Evolutionary conservation across 2,888 invertebrate genomes (phyloP), one percentile per base, ranked within the genome.

Genomic region (Pammene fasciana): DNA sequence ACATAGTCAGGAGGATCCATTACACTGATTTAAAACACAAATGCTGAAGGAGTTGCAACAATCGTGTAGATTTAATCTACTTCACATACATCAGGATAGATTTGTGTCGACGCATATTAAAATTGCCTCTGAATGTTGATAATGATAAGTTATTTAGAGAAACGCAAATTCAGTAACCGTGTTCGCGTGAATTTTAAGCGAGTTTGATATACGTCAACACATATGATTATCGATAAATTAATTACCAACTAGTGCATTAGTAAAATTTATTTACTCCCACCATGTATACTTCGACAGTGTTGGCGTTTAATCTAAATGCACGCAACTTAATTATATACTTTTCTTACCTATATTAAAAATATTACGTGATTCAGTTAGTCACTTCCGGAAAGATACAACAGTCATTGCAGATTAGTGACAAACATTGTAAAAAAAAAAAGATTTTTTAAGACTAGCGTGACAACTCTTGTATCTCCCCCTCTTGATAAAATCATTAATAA

Each of bases 61-160:
- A 82, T 80, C 78, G 82, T 77, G 89, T 90, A 91, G 90, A 90
- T 90, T 86, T 85, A 72, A 91, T 90, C 90, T 90, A 91, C 90
- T 70, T 72, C 71, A 75, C 71, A 72, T 75, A 75, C 76, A 74
- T 54, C 48, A 52, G 56, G 48, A 59, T 62, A 62, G 57, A 68
- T 59, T 65, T 54, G 34, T 8, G 54, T 34, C 54, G 54, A 34
- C 34, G 54, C 34, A 54, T 54, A 54, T 54, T n/a, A 54, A 54
- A 54, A 50, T 18, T 54, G n/a, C 54, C n/a, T 54, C 54, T 8
- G n/a, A 54, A 54, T 26, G 8, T 10, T 43, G 11, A 43, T 2
- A 9, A 8, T 41, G 5, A 10, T 11, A 4, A 9, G 11, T 4
- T 43, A 38, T 43, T 43, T 43, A 11, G 11, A 1, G 9, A 7